Base-by-base conservation (phyloP, 2,113 vertebrate genomes). In the Camarhynchus parvulus region DNA sequence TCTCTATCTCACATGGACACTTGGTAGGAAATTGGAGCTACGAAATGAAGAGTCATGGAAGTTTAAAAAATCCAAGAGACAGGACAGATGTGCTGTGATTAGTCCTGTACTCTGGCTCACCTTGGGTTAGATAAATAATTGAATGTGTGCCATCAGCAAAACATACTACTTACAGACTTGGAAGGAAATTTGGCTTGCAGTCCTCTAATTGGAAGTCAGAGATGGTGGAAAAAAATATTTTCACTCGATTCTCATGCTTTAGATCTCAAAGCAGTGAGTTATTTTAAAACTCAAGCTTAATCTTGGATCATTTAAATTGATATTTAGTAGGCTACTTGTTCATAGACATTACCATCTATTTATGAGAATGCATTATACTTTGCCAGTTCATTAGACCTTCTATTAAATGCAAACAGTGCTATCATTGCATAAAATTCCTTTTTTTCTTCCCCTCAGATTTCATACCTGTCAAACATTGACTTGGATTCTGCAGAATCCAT, bases 121-220 rank as follows among this genome's bases (percentile, higher is more conserved):
- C 97, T 98, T 98, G 96, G 95, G 94, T 97, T 97, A 95, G 97
- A 97, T 94, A 97, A 97, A 97, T 97, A 97, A 93, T 63, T 96
- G 97, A 97, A 97, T 83, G 77, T 78, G 91, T 95, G 95, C 97
- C 28, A 11, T 95, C 96, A 93, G 80, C 92, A 85, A 90, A 86
- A 49, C 94, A 59, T 13, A 13, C 64, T 94, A 70, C 94, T 96
- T 82, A 70, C 78, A 95, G 94, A 53, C 66, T 23, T 95, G 67
- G 94, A 95, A 79, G 92, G 93, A 96, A 95, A 92, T 95, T 92
- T 97, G 96, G 95, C 96, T 90, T 76, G 27, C 39, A 90, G 13
- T 80, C 78, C 46, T 78, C 41, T 97, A 92, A 97, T 70, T 98
- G 92, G 91, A 97, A 98, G 94, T 97, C 86, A 95, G 56, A 96